These are phyloP conservation scores for Asbolus verrucosus DNA, from an alignment of 1,140 invertebrate genomes.

Conservation along the genomic window DNA sequence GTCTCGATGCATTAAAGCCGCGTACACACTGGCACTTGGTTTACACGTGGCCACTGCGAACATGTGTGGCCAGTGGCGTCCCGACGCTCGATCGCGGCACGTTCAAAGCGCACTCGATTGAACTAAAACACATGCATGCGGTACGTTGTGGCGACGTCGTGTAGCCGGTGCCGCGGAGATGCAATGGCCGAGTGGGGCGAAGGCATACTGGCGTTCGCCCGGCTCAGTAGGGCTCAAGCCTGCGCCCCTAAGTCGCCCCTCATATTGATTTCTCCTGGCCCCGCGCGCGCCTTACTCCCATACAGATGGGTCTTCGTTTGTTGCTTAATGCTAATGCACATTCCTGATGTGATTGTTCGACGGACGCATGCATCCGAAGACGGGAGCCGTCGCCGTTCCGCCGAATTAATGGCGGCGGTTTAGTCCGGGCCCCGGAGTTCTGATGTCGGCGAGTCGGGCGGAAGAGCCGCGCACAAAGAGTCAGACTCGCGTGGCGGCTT, in stretches of 20 bases:
- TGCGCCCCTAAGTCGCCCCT: constrained; percentile 62
- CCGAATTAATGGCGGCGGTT: too few species aligned
- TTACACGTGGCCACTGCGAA: too few species aligned
- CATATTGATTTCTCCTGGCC: constrained; percentile 61
- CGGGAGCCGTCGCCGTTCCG: too few species aligned
- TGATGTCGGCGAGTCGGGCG: too few species aligned
- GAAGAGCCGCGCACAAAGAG: not conserved
- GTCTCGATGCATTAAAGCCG: too few species aligned
- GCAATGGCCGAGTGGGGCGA: constrained; percentile 58
- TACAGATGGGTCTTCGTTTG: constrained; percentile 45
- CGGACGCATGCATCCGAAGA: not conserved
- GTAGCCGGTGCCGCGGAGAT: constrained; percentile 38
- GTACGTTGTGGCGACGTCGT: not conserved
- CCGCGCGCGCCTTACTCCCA: constrained; percentile 49
- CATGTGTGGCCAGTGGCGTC: not conserved
- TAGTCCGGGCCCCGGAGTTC: too few species aligned
- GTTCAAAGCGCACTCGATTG: not conserved
- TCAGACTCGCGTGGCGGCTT: not conserved
- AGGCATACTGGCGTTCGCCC: constrained; percentile 60
- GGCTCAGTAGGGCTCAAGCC: constrained; percentile 61
- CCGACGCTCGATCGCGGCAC: not conserved
- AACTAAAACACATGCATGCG: not conserved
- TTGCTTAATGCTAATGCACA: constrained; percentile 54
- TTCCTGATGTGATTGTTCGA: not conserved
- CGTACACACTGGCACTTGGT: too few species aligned